A percentile compares a stretch with the other conserved stretches of the same genome.
Evolutionary conservation across 2,113 vertebrate genomes (phyloP).

Genomic region (Leptodactylus fuscus): DNA sequence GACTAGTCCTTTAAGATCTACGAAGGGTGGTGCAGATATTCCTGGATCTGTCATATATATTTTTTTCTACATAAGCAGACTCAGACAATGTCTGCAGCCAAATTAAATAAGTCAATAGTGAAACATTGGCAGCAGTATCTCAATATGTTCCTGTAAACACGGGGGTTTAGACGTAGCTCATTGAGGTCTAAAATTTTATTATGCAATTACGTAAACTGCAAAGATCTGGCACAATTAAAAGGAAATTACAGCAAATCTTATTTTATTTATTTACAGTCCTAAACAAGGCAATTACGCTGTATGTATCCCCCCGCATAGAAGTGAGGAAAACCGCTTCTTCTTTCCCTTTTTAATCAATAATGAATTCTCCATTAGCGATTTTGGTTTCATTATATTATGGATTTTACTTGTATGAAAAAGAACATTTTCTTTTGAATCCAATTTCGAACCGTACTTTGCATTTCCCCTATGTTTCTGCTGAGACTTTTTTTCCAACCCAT

Average conservation of each 20-base stretch:
- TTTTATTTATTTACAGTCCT: slow-evolving; percentile 36
- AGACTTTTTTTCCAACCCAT: slow-evolving; percentile 31
- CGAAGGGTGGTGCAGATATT: slow-evolving; percentile 3
- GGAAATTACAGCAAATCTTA: slow-evolving; percentile 28
- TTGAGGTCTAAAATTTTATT: slow-evolving; percentile 43
- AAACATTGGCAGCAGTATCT: slow-evolving; percentile 26
- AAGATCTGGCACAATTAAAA: slow-evolving; percentile 1
- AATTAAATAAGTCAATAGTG: slow-evolving; percentile 28
- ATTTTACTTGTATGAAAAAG: slow-evolving; percentile 48
- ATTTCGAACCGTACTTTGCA: slow-evolving; percentile 40
- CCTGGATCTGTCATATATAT: background rate
- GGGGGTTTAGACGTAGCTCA: slow-evolving; percentile 13
- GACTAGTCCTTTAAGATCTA: background rate
- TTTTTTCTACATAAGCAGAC: slow-evolving; percentile 24
- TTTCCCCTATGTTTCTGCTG: slow-evolving; percentile 37
- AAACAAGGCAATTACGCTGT: slow-evolving; percentile 10
- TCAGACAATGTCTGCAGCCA: slow-evolving; percentile 1
- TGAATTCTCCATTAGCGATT: slow-evolving; percentile 45
- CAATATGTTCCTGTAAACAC: slow-evolving; percentile 36
- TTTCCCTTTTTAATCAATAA: slow-evolving; percentile 45
- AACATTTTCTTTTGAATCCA: slow-evolving; percentile 52
- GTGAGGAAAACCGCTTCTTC: slow-evolving; percentile 2
- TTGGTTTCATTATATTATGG: slow-evolving; percentile 44
- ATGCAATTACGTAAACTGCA: slow-evolving; percentile 35
- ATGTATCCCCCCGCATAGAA: background rate